Evolutionary conservation across 1,140 invertebrate genomes (phyloP), one percentile per base, ranked within the genome.

Genomic region (Ooceraea biroi): DNA sequence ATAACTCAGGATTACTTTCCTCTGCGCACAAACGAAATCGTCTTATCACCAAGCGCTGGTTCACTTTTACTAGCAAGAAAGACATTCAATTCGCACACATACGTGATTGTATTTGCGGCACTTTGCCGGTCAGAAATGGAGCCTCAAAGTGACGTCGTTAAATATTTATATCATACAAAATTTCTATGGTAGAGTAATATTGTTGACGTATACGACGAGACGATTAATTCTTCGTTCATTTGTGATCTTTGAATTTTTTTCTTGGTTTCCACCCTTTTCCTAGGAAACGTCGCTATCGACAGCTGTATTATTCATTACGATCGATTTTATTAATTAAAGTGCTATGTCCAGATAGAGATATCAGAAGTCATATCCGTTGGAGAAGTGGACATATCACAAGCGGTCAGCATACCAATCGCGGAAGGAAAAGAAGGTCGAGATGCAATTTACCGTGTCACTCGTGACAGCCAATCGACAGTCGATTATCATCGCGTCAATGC

Each of bases 1-100:
- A 85, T 88, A 88, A 88, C 83, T 88, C 83, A 88, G 83, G 85
- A 88, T 88, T 87, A 88, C 83, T 85, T 87, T 87, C 55, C 65
- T 65, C 57, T 8, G 61, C 57, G 76, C 46, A 82, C 80, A 84
- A 83, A 87, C 85, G 69, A 60, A 85, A 88, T 87, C 87, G 83
- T 80, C 87, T 88, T 88, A 88, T 88, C 87, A 60, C 44, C 71
- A 50, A 10, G 71, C 36, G 48, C 71, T 74, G 71, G 83, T 50
- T 88, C 55, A 82, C 85, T 88, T 85, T 87, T 85, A 74, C 65
- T 60, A 55, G 48, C 30, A 55, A 41, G 46, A 52, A 77, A 77
- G 73, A 87, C 60, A 82, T 27, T 74, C 27, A 68, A 68, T 72
- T 60, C 48, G 22, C 36, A 46, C 44, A 65, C 57, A 44, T 27